Evolutionary conservation across 2,888 invertebrate species (phyloP).

Genomic region (Disparrhopalites patrizii): DNA sequence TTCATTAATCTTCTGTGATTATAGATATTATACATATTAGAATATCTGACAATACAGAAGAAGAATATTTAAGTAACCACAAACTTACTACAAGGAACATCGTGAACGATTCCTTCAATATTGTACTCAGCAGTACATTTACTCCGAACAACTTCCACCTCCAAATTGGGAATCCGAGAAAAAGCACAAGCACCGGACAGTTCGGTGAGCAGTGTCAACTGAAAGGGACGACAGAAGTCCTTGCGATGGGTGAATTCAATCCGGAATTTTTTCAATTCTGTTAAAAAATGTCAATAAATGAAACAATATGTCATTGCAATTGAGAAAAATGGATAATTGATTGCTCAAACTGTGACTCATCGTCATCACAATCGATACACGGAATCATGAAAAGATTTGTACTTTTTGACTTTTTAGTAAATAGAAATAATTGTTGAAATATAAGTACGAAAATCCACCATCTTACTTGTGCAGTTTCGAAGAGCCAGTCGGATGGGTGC

Average conservation of each 20-base stretch:
- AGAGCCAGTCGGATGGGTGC: not conserved
- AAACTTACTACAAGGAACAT: not conserved
- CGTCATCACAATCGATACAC: too few relatives aligned
- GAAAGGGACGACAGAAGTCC: not conserved
- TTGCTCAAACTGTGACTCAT: too few relatives aligned
- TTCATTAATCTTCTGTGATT: not conserved
- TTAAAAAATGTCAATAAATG: not conserved
- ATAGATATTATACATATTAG: not conserved
- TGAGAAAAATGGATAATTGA: too few relatives aligned
- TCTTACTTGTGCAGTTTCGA: not conserved
- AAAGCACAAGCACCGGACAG: constrained; percentile 3
- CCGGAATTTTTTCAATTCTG: not conserved
- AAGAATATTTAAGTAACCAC: too few relatives aligned
- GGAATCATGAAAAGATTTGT: too few relatives aligned
- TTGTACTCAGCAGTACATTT: not conserved
- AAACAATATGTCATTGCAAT: too few relatives aligned
- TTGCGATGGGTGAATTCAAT: constrained; percentile 2
- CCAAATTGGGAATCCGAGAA: not conserved
- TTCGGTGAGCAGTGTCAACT: not conserved
- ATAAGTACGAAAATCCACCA: not conserved
- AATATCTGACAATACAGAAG: not conserved
- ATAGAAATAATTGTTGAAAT: not conserved
- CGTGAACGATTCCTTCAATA: not conserved
- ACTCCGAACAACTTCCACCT: not conserved
- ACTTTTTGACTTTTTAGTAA: too few relatives aligned